These are phyloP conservation scores for Panulirus ornatus DNA, from an alignment of 1,140 invertebrate genomes.

Conservation along the genomic window DNA sequence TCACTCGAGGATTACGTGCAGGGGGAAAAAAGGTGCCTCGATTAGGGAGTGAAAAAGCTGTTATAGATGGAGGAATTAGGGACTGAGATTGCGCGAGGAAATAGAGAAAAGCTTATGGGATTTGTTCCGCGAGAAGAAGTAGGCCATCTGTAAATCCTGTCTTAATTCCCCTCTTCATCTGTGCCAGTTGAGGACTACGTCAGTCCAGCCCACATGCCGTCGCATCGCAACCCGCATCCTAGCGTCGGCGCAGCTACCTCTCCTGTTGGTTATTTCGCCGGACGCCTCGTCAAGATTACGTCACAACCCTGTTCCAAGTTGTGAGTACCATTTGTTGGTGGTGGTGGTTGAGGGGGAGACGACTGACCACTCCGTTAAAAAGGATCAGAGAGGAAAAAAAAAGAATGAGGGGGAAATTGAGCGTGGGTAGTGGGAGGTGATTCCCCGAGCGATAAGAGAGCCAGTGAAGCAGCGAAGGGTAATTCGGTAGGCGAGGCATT, in stretches of 20 bases:
- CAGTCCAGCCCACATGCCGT: neutral
- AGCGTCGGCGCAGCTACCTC: neutral
- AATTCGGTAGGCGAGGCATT: slow-evolving; percentile 13
- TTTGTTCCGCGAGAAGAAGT: neutral
- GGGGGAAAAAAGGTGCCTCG: no score
- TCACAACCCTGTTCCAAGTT: neutral
- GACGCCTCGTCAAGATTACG: neutral
- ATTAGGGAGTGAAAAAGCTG: neutral
- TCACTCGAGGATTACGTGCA: no score
- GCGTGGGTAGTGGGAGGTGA: neutral
- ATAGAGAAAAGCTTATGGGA: neutral
- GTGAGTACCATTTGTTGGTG: neutral
- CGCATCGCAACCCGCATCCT: neutral
- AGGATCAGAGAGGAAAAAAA: neutral
- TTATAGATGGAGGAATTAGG: no score
- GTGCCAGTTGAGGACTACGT: neutral
- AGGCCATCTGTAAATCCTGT: neutral
- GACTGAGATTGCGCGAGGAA: neutral
- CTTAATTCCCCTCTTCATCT: neutral
- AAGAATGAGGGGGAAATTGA: slow-evolving; percentile 10
- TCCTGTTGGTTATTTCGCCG: neutral
- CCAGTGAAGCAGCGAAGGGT: neutral
- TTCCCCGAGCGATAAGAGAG: neutral
- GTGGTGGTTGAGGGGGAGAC: neutral
- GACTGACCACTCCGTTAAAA: neutral